Evolutionary conservation across 2,113 vertebrate genomes (phyloP).

Genomic region (Rostratula benghalensis): DNA sequence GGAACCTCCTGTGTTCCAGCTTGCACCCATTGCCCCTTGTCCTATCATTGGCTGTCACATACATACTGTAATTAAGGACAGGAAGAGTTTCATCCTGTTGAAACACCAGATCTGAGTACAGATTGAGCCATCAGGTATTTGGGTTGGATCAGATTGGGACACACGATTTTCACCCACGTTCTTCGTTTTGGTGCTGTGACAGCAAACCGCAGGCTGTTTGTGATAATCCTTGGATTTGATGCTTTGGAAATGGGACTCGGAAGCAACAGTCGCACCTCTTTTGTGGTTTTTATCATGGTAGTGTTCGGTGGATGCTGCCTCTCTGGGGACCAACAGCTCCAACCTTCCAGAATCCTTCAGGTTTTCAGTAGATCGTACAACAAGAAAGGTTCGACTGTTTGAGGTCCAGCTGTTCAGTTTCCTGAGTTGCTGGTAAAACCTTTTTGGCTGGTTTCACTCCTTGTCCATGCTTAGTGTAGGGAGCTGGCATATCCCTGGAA

Average conservation of each 20-base stretch:
- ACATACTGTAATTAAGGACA: neutral
- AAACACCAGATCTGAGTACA: slow-evolving; percentile 10
- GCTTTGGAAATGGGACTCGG: neutral
- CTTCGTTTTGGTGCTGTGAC: neutral
- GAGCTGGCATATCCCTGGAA: neutral
- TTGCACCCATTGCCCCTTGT: too few species aligned
- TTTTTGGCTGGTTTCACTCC: neutral
- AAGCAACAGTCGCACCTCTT: neutral
- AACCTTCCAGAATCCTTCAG: neutral
- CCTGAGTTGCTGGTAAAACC: neutral
- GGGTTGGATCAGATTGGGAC: neutral
- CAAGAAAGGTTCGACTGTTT: neutral
- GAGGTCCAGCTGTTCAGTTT: neutral
- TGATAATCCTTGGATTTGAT: neutral
- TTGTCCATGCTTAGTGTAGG: neutral
- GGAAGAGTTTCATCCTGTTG: neutral
- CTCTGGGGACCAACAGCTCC: neutral
- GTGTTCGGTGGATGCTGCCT: neutral
- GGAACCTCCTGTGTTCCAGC: too few species aligned
- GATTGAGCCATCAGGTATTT: neutral
- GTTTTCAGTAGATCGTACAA: neutral
- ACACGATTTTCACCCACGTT: neutral
- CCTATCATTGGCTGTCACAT: too few species aligned
- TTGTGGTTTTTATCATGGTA: neutral
- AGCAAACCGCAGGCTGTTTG: neutral